Percentiles rank a stretch among this genome's conserved stretches.
Conservation (phyloP, 2,113 vertebrate genomes). For the Peucedramus taeniatus region DNA sequence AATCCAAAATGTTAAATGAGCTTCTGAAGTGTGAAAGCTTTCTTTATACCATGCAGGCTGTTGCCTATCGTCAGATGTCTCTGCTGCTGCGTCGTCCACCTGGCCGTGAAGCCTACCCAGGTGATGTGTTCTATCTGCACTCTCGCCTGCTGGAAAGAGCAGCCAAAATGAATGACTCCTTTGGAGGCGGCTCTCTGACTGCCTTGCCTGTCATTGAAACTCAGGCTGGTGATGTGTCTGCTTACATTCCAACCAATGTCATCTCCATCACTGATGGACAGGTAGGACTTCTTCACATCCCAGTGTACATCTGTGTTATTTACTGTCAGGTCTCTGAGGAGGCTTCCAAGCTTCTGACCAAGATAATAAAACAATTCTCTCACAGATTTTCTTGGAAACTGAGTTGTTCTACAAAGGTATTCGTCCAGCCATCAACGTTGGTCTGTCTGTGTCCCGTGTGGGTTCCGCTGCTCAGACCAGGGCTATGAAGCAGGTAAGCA, state of each 20-base stretch:
- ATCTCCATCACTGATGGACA: conserved; percentile 98
- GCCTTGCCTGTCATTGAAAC: conserved; percentile 96
- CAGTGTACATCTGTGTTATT: not conserved
- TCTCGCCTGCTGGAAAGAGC: conserved; percentile 96
- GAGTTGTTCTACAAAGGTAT: conserved; percentile 99
- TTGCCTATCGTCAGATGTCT: conserved; percentile 98
- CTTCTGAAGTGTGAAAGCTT: not conserved
- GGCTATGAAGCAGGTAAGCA: conserved; percentile 94
- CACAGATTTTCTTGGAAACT: conserved; percentile 96
- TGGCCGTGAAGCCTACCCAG: conserved; percentile 96
- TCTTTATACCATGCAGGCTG: conserved; percentile 74
- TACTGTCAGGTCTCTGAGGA: not conserved
- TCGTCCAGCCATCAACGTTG: conserved; percentile 95
- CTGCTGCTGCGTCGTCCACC: conserved; percentile 94
- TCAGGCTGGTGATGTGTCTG: conserved; percentile 96
- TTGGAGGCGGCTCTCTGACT: conserved; percentile 93
- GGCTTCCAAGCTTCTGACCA: not conserved
- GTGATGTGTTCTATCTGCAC: conserved; percentile 97
- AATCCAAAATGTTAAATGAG: not conserved
- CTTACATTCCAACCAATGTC: conserved; percentile 99
- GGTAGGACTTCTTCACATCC: conserved; percentile 59
- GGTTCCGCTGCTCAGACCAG: conserved; percentile 97
- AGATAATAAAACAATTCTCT: not conserved
- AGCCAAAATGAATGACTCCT: conserved; percentile 96
- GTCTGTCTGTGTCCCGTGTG: conserved; percentile 96